These are phyloP conservation scores for Diorhabda carinulata DNA, from an alignment of 1,140 invertebrate species.

Conservation along the genomic window DNA sequence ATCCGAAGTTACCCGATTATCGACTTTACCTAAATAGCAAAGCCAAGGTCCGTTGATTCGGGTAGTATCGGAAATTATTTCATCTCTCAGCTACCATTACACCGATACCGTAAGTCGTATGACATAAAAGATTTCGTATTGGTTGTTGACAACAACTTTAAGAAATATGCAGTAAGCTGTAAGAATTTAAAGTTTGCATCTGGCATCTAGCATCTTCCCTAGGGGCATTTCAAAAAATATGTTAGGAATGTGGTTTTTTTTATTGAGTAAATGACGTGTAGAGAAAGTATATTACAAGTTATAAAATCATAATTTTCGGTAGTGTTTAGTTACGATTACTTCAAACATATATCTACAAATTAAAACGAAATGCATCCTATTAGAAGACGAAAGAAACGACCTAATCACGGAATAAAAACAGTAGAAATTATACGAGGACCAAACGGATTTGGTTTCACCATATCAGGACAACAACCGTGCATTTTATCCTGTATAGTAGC, in stretches of 20 bases:
- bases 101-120: too few relatives aligned
- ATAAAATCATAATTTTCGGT: neutral
- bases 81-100: too few relatives aligned
- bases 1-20: too few relatives aligned
- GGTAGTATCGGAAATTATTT: too few relatives aligned
- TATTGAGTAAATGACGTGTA: slow-evolving; percentile 2
- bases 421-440: slow-evolving; percentile 80
- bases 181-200: neutral
- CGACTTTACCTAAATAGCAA: too few relatives aligned
- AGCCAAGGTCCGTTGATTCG: too few relatives aligned
- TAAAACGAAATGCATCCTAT: slow-evolving; percentile 59
- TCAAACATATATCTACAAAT: slow-evolving; percentile 7
- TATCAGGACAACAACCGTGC: slow-evolving; percentile 89
- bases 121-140: neutral
- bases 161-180: neutral
- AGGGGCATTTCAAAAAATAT: slow-evolving; percentile 2
- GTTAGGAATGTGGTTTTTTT: slow-evolving; percentile 1
- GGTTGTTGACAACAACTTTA: neutral
- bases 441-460: slow-evolving; percentile 88
- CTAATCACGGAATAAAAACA: slow-evolving; percentile 74
- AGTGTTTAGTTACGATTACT: neutral
- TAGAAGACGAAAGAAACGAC: slow-evolving; percentile 72
- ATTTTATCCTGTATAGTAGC: slow-evolving; percentile 83
- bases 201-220: slow-evolving; percentile 1
- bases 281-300: neutral